Evolutionary conservation across 2,797 vertebrate species (phyloP), one percentile per base, ranked within the genome.

Genomic region (Characodon lateralis): DNA sequence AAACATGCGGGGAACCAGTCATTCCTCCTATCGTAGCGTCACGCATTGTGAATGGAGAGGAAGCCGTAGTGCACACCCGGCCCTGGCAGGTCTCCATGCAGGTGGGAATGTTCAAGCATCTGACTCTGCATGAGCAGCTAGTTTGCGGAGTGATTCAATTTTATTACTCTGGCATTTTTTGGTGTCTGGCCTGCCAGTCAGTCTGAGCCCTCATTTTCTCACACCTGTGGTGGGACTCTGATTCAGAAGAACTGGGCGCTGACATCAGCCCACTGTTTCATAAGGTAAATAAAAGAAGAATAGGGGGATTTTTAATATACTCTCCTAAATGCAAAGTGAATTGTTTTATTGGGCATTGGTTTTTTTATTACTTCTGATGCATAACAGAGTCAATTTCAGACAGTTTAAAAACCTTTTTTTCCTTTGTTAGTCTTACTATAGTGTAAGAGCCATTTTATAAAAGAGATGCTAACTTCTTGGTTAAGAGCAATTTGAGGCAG

Each of bases 41-140:
- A 28, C 93, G 94, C 69, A 96, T 96, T 76, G 95, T 96, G 56
- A 96, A 95, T 1, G 95, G 95, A 63, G 95, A 95, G 78, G 71
- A 72, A 22, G 96, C 96, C 81, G 89, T 0, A 73, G 81, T 94
- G 9, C 94, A 96, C 89, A 95, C 95, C 76, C 96, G 95, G 95
- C 95, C 94, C 66, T 96, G 95, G 95, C 96, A 96, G 74, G 96
- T 95, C 78, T 96, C 96, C 85, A 95, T 96, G 95, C 95, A 96
- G 95, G 95, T 96, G 88, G 88, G 85, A 48, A 59, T 69, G 59
- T 73, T 26, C 22, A 1, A 2, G 74, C 0, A 53, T 72, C 2
- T 1, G 22, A 43, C 53, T 18, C 68, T 18, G 59, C 43, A 10
- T 43, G 31, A 43, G 41, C n/a, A 22, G 46, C 24, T 56, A n/a